Base-by-base conservation (phyloP, 2,797 vertebrate species). In the Cuniculus paca region DNA sequence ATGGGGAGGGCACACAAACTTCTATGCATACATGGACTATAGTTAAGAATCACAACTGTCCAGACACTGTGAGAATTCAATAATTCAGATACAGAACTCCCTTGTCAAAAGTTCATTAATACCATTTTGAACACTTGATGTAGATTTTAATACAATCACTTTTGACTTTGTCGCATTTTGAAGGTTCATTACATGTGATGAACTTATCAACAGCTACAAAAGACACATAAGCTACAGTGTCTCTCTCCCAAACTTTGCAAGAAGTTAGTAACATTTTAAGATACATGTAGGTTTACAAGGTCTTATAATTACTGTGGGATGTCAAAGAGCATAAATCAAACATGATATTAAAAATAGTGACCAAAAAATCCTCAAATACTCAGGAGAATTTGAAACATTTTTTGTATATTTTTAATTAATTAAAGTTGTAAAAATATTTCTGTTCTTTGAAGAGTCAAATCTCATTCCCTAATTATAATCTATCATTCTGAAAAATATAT, bases 351-450 rank as follows among this genome's bases (percentile, higher is more conserved):
- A 48, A 58, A 10, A 45, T 48, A 88, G 74, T 88, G 13, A 39
- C 31, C 87, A 63, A 84, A 93, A 70, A 75, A n/a, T 0, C 17
- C 36, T 88, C 39, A 31, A 83, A 10, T 2, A 26, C 2, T 63
- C 28, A 83, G 26, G 48, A 88, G 77, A 24, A 3, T 22, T 80
- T 79, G n/a, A 83, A 82, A 74, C 26, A 48, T 24, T 93, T 39
- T 91, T 83, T 68, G 4, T 1, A 20, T 56, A 14, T 68, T 94
- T 96, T 94, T 9, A 88, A 81, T 88, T 20, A 45, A 45, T 19
- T 63, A 70, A 80, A 95, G 92, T 56, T 36, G 42, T 60, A 80
- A 86, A 93, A 83, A 8, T 50, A 54, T 22, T n/a, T 94, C 26
- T 75, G 2, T 42, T 88, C 75, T 70, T 61, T 39, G 14, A 70